Percentiles rank a stretch among this genome's conserved stretches.
These are phyloP conservation scores for Ridgeia piscesae DNA, from an alignment of 1,140 invertebrate genomes.

Conservation along the genomic window DNA sequence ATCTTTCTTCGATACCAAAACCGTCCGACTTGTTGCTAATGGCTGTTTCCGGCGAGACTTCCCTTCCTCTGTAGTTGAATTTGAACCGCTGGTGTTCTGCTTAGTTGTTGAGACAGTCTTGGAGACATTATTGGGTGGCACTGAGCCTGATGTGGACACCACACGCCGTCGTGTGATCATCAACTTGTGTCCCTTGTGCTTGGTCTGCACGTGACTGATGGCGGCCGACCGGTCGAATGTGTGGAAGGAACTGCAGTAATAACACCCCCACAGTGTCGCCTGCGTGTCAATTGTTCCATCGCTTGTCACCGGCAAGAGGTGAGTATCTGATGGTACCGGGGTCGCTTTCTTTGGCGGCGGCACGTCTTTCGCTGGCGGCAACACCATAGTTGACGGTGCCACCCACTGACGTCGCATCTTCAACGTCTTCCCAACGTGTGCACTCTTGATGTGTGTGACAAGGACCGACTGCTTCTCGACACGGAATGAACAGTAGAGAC, in stretches of 20 bases:
- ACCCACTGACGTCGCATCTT: not conserved
- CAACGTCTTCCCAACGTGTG: slow-evolving; percentile 19
- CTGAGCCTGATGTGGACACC: not conserved
- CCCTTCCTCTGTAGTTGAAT: not conserved
- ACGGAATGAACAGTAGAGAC: slow-evolving; percentile 23
- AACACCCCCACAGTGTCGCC: slow-evolving; percentile 26
- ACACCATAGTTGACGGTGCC: not conserved
- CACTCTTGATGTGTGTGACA: slow-evolving; percentile 23
- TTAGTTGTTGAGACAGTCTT: not conserved
- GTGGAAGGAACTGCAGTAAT: slow-evolving; percentile 22
- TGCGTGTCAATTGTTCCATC: not conserved
- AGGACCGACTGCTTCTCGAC: slow-evolving; percentile 16
- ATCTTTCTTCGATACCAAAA: not conserved
- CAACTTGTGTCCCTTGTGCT: slow-evolving; percentile 21
- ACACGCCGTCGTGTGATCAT: slow-evolving; percentile 23
- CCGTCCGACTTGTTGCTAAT: not conserved
- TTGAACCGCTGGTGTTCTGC: not conserved
- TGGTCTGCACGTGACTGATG: slow-evolving; percentile 22
- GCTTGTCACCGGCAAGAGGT: not conserved
- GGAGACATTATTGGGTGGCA: not conserved
- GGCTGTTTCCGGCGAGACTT: not conserved
- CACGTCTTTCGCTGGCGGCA: not conserved
- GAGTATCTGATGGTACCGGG: not conserved
- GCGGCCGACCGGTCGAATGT: slow-evolving; percentile 17
- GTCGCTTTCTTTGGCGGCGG: not conserved